Evolutionary conservation across 2,113 vertebrate species (phyloP), one percentile per base, ranked within the genome.

Genomic region (Taurulus bubalis): DNA sequence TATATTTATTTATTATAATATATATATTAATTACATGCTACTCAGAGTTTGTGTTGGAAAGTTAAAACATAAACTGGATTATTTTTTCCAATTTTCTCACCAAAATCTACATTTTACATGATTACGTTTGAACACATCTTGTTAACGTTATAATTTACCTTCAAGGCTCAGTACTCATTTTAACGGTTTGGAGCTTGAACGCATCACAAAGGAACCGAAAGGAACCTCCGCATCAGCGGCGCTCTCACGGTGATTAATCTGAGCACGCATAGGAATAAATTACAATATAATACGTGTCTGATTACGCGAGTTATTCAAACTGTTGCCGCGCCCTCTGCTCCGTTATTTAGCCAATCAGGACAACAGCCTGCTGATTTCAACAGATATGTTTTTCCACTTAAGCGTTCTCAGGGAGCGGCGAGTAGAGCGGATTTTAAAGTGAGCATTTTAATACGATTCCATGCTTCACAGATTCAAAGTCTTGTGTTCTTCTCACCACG

Each of bases 381-480:
- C 49, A 1, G 49, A 51, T 8, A 51, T 22, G 18, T 20, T 51
- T 49, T 20, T 49, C 18, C 47, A 20, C 8, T 49, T 49, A 20
- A 4, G 14, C 22, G 22, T 8, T 9, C 0, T 55, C 5, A 55
- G 53, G n/a, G 53, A 24, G 10, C 9, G n/a, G 53, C 3, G 53
- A 55, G 12, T 12, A 15, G 40, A 42, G 40, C 14, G 15, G 45
- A 83, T 51, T 56, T 14, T 40, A 30, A 79, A 66, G n/a, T 45
- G n/a, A 77, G 15, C 22, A 75, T n/a, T 0, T 56, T 20, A 6
- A 49, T 28, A 24, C 2, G 3, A 51, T 47, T 20, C 56, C 59
- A 42, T 32, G 26, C 4, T 28, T 62, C 22, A 26, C 18, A 72
- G 7, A 49, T 49, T 49, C 45, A 34, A 38, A 26, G 20, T 32